Evolutionary conservation across 2,797 vertebrate genomes (phyloP).

Genomic region (Pipistrellus kuhlii): DNA sequence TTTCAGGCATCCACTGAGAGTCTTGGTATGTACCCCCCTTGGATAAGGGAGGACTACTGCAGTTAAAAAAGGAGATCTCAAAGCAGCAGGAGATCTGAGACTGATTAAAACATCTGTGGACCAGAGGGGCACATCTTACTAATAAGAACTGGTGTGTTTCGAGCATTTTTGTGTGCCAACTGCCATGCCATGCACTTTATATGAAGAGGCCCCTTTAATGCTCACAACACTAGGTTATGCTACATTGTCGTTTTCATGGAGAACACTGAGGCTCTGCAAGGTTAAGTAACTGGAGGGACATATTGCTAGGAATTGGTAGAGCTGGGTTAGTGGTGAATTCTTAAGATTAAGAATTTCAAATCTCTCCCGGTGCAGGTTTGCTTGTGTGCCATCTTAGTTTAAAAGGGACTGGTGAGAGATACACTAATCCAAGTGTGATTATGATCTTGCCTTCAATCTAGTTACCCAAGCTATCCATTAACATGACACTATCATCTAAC

Average conservation of each 20-base stretch:
- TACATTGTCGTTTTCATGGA: neutral
- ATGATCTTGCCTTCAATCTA: neutral
- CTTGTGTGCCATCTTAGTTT: neutral
- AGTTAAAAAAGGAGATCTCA: neutral
- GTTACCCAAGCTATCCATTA: neutral
- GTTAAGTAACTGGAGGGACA: neutral
- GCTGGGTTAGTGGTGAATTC: neutral
- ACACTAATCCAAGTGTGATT: neutral
- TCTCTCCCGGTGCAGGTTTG: neutral
- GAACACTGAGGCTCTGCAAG: neutral
- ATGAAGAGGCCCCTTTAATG: neutral
- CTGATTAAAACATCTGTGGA: neutral
- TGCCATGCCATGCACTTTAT: neutral
- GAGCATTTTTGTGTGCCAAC: neutral
- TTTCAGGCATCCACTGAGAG: neutral
- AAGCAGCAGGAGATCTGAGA: neutral
- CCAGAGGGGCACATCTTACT: neutral
- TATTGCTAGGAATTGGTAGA: neutral
- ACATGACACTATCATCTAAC: neutral
- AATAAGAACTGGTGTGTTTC: neutral
- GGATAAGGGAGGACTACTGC: neutral
- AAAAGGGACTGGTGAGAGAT: neutral
- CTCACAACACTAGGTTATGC: neutral
- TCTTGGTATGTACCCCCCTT: neutral
- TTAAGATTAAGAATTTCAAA: neutral